Evolutionary conservation across 2,888 invertebrate species (phyloP), one percentile per base, ranked within the genome.

Genomic region (Kuschelorhynchus macadamiae): DNA sequence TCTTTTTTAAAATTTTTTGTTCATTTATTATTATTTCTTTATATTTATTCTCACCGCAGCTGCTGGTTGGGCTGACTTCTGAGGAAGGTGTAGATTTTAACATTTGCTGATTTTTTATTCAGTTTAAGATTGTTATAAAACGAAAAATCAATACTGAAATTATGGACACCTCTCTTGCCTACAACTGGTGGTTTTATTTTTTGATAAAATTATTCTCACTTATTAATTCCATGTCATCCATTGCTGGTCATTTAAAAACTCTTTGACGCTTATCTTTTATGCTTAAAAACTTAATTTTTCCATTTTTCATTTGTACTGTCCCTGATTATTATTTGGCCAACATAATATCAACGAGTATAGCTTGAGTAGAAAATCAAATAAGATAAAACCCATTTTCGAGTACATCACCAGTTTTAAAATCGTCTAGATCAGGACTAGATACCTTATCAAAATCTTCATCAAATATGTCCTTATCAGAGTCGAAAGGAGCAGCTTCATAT

Each of bases 381-480:
- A 50, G 16, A 50, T 30, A 50, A 30, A 11, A 50, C 17, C 14
- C 17, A 33, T 50, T 25, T 12, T 12, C 50, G 11, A 4, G 5
- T 12, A 17, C 14, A n/a, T 50, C 50, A 20, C 7, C 12, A 9
- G 5, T 14, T 20, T 46, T 20, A 18, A 20, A 11, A 16, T 16
- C n/a, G 16, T 30, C 50, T 14, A 11, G 17, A 16, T 30, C 14
- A 7, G 32, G 30, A 50, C 21, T n/a, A n/a, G n/a, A n/a, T n/a
- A n/a, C n/a, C n/a, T 20, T 36, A 11, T 36, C 36, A 52, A 52
- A 52, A 18, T 52, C 16, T 20, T 12, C 36, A 16, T 36, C 32
- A 52, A 32, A 52, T 2, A 52, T 14, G 17, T 52, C 52, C 16
- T 16, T 14, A 18, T 52, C 52, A 20, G 14, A 17, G 33, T 52